These are phyloP conservation scores for Ochropleura plecta DNA, from an alignment of 2,888 invertebrate species.

Conservation along the genomic window DNA sequence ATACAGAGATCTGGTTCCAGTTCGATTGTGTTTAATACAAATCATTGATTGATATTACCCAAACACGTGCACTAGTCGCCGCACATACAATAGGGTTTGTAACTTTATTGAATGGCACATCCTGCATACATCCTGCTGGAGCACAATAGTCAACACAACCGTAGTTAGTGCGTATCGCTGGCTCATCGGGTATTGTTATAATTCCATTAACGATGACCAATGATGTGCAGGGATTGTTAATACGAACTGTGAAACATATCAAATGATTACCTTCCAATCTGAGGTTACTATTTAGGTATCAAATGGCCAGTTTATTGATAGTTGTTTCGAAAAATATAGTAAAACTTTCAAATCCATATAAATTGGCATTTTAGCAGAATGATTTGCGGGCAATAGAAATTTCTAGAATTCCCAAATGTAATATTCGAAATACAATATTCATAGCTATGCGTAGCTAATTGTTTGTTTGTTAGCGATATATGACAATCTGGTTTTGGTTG, in stretches of 20 bases:
- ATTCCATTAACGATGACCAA: slow-evolving; percentile 13
- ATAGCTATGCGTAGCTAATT: slow-evolving; percentile 6
- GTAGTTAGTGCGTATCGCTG: background rate
- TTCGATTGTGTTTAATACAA: slow-evolving; percentile 13
- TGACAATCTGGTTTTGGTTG: background rate
- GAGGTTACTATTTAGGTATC: background rate
- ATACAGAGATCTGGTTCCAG: slow-evolving; percentile 8
- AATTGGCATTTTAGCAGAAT: slow-evolving; percentile 8
- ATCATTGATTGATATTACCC: slow-evolving; percentile 16
- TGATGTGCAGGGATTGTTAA: slow-evolving; percentile 3
- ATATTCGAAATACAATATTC: slow-evolving; percentile 13
- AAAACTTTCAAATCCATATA: background rate
- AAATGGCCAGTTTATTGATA: slow-evolving; percentile 8
- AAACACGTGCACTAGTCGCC: background rate
- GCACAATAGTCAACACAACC: slow-evolving; percentile 24
- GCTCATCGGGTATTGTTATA: slow-evolving; percentile 26
- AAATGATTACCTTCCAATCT: slow-evolving; percentile 7
- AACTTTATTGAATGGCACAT: slow-evolving; percentile 11
- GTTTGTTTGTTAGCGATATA: slow-evolving; percentile 9
- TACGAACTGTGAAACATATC: background rate
- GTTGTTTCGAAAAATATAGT: background rate
- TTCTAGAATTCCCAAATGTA: slow-evolving; percentile 17
- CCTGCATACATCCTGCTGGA: slow-evolving; percentile 6
- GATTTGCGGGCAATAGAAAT: slow-evolving; percentile 11
- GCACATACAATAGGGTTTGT: slow-evolving; percentile 20